These are phyloP conservation scores for Actenoides lindsayi DNA, from an alignment of 2,113 vertebrate genomes.

Conservation along the genomic window DNA sequence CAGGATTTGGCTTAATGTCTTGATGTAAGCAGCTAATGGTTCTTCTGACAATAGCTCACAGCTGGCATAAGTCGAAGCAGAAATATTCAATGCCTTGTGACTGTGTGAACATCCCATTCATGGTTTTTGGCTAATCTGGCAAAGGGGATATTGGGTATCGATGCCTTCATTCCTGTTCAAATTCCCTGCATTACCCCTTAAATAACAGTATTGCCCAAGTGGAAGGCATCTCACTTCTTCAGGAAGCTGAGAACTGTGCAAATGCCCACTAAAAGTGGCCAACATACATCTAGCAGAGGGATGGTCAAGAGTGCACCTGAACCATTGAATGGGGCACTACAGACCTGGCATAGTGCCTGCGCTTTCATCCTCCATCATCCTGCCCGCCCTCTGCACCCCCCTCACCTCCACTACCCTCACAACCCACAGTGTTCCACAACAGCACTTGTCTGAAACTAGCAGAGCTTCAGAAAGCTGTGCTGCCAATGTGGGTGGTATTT, in stretches of 20 bases:
- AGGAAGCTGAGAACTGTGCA: background rate
- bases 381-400: background rate
- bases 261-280: background rate
- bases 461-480: background rate
- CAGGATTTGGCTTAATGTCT: conserved; percentile 22
- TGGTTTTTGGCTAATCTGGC: background rate
- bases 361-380: background rate
- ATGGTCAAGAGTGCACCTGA: background rate
- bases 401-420: fast-evolving
- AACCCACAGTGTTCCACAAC: background rate
- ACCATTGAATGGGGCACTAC: background rate
- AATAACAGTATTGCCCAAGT: background rate
- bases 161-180: background rate
- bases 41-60: background rate
- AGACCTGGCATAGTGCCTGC: fast-evolving
- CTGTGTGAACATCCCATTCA: background rate
- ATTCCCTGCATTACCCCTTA: background rate
- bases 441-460: background rate
- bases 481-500: background rate
- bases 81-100: background rate
- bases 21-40: conserved; percentile 5
- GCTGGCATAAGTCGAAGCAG: background rate
- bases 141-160: background rate
- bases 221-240: background rate
- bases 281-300: background rate